A percentile compares a stretch with the other conserved stretches of the same genome.
Conservation (phyloP, 2,888 invertebrate species). For the Poecilus cupreus region DNA sequence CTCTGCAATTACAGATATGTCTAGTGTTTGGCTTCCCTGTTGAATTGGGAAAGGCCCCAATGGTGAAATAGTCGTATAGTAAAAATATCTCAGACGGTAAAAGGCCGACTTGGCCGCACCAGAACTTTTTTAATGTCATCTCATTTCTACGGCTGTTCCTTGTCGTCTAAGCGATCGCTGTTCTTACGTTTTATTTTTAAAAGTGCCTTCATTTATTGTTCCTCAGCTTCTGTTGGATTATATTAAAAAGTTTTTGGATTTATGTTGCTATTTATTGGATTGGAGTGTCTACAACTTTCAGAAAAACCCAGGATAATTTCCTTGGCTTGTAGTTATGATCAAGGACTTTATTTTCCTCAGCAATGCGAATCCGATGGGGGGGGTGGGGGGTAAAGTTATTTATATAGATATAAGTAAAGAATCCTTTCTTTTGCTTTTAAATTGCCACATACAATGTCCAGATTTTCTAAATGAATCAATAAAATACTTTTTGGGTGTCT, state of each 20-base stretch:
- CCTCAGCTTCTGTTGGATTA: slow-evolving; percentile 41
- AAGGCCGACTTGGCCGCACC: not conserved
- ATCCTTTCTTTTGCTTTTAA: too few relatives aligned
- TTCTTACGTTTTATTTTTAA: slow-evolving; percentile 37
- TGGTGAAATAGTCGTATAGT: not conserved
- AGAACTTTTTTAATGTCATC: slow-evolving; percentile 49
- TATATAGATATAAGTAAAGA: too few relatives aligned
- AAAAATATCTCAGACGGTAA: slow-evolving; percentile 12
- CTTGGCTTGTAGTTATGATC: not conserved
- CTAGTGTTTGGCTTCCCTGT: too few relatives aligned
- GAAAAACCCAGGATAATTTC: not conserved
- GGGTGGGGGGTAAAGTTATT: too few relatives aligned
- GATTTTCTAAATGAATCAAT: too few relatives aligned
- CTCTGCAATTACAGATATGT: too few relatives aligned
- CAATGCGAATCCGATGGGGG: too few relatives aligned
- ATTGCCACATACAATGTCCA: too few relatives aligned
- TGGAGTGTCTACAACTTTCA: not conserved
- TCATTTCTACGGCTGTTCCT: slow-evolving; percentile 42
- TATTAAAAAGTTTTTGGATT: slow-evolving; percentile 43
- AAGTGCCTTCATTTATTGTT: slow-evolving; percentile 48
- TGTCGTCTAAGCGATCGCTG: slow-evolving; percentile 47
- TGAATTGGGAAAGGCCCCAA: not conserved
- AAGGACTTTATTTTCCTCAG: not conserved
- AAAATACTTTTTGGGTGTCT: too few relatives aligned
- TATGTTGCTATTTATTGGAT: slow-evolving; percentile 35